These are phyloP conservation scores for Cetoscarus ocellatus DNA, from an alignment of 2,797 vertebrate species.

Conservation along the genomic window DNA sequence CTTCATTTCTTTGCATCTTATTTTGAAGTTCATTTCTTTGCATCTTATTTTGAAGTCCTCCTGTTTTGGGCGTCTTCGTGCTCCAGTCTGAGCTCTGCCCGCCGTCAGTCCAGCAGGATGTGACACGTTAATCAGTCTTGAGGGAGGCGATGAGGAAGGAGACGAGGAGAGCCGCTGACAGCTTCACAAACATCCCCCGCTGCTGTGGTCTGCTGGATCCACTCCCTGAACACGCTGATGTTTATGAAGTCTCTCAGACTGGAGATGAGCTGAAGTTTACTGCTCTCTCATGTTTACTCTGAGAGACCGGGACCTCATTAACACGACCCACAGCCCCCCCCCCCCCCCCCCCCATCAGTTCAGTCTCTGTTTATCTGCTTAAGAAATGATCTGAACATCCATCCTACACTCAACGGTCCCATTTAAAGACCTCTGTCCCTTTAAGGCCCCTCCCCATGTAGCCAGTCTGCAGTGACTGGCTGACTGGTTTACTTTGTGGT, in stretches of 20 bases:
- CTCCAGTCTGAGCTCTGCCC: neutral
- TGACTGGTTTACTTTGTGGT: too few relatives aligned
- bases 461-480: too few relatives aligned
- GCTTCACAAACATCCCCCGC: conserved; percentile 41
- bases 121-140: conserved; percentile 20
- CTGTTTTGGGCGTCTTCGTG: conserved; percentile 14
- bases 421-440: too few relatives aligned
- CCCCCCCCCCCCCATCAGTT: too few relatives aligned
- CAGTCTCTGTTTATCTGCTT: too few relatives aligned
- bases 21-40: conserved; percentile 9
- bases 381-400: too few relatives aligned
- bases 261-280: conserved; percentile 6
- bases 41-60: neutral
- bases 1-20: neutral
- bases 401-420: too few relatives aligned
- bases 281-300: neutral
- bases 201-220: conserved; percentile 10
- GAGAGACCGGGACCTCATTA: too few relatives aligned
- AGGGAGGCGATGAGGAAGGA: conserved; percentile 18
- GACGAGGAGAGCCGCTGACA: conserved; percentile 15
- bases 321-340: too few relatives aligned
- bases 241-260: neutral
- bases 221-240: neutral
- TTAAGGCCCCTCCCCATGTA: too few relatives aligned
- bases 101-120: conserved; percentile 16